Base-by-base conservation (phyloP, 2,797 vertebrate species). In the Onychomys torridus region DNA sequence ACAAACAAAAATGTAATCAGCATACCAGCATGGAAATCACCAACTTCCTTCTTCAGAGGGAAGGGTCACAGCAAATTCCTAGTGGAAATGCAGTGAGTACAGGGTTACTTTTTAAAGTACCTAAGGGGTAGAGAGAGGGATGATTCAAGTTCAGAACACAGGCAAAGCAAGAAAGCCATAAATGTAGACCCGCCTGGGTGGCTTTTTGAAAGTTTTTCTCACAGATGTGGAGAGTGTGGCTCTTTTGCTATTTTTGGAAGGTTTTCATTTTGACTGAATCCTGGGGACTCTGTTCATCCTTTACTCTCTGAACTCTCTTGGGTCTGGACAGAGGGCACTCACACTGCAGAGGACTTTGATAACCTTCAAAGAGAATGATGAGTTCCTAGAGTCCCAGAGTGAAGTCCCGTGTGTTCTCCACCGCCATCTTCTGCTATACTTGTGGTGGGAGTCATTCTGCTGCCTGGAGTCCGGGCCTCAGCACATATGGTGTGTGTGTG, bases 21-120 rank as follows among this genome's bases (percentile, higher is more conserved):
- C 23, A 6, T 73, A 73, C 83, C 52, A 63, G 77, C 52, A 67
- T 93, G 90, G 57, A 92, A 83, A 67, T 93, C 67, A 25, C 88
- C 89, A 23, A 49, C 95, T 94, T 94, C 86, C 89, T 97, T 61
- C 82, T 96, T 85, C 59, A 52, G 2, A 86, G 88, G 75, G 46
- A 96, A 77, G 96, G 96, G 96, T 97, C 97, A 94, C 81, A 91
- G 95, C 94, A 96, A 98, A 97, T 0, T 29, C 93, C 94, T 97
- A 91, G 12, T 97, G 97, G 61, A 96, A 97, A 96, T 96, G 96
- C 92, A 97, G 94, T 95, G 96, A 96, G 89, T 79, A 95, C 97
- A 95, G 93, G 97, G 75, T 96, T 93, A 86, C 92, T 86, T 98
- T 98, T 97, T 67, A 97, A 98, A 98, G 96, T 97, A 93, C 92